Conservation (phyloP, 2,113 vertebrate genomes). For the Micronisus gabar region DNA sequence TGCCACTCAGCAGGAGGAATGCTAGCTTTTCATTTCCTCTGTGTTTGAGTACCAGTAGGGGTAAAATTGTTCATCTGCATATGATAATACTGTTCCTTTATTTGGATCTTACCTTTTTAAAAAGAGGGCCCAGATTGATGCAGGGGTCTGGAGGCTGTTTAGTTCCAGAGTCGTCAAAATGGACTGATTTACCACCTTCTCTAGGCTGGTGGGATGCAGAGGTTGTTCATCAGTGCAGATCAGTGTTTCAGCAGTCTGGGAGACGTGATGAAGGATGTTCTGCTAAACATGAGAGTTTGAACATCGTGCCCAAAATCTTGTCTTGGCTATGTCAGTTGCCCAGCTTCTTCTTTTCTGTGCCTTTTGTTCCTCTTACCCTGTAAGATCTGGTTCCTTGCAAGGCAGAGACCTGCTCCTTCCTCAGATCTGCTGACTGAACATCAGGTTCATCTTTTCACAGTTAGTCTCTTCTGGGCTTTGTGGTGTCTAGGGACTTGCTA, state of each 20-base stretch:
- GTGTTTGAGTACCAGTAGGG: not conserved
- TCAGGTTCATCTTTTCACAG: not conserved
- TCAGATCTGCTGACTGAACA: not conserved
- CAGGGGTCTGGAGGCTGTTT: not conserved
- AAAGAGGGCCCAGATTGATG: not conserved
- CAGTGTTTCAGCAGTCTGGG: not conserved
- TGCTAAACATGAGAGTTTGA: not conserved
- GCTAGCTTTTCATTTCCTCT: slow-evolving; percentile 25
- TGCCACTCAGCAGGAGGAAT: slow-evolving; percentile 24
- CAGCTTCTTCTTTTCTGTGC: not conserved
- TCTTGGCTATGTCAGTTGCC: not conserved
- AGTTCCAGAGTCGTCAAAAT: not conserved
- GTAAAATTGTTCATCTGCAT: slow-evolving; percentile 1
- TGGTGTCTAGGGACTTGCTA: not conserved
- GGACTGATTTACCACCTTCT: not conserved
- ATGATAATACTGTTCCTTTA: not conserved
- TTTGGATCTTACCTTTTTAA: not conserved
- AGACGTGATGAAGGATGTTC: not conserved
- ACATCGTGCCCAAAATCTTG: not conserved
- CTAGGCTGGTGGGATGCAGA: not conserved
- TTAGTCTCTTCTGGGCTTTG: not conserved
- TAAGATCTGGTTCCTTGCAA: not conserved
- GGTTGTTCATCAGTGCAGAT: not conserved
- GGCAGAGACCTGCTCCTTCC: not conserved
- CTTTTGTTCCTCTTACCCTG: not conserved